Conservation (phyloP, 2,888 invertebrate genomes). For the Torymus tubicola region DNA sequence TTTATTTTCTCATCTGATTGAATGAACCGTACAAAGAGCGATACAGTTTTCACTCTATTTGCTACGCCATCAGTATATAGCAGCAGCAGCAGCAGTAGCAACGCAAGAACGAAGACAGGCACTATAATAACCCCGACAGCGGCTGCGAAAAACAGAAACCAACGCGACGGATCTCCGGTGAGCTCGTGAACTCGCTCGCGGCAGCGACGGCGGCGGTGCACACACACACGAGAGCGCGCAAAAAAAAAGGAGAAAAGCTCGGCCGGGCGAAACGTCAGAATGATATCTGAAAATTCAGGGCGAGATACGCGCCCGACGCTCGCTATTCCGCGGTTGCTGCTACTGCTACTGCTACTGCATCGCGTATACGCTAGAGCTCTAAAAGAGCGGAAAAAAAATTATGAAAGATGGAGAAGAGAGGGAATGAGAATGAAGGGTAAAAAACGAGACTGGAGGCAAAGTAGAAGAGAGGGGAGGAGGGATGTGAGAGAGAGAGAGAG, state of each 20-base stretch:
- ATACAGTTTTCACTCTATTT: neutral
- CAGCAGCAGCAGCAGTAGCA: no score
- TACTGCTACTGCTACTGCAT: no score
- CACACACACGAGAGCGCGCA: no score
- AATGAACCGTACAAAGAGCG: neutral
- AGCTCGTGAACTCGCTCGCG: no score
- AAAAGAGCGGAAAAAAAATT: slow-evolving; percentile 1
- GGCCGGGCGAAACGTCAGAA: neutral
- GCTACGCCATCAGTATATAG: neutral
- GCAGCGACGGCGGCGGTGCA: no score
- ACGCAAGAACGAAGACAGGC: neutral
- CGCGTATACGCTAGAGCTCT: no score
- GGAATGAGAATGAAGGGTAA: slow-evolving; percentile 2
- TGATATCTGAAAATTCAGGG: slow-evolving; percentile 28
- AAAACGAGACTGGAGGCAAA: neutral
- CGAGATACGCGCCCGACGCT: neutral
- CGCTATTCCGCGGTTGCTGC: neutral
- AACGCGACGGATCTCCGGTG: no score
- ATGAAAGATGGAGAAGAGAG: slow-evolving; percentile 4
- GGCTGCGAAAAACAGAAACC: neutral
- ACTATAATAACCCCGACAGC: slow-evolving; percentile 10
- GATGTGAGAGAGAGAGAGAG: neutral
- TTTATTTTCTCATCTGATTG: neutral
- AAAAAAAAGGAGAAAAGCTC: neutral
- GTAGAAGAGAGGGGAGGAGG: no score